Evolutionary conservation across 2,888 invertebrate species (phyloP).

Genomic region (Drosophila recens): DNA sequence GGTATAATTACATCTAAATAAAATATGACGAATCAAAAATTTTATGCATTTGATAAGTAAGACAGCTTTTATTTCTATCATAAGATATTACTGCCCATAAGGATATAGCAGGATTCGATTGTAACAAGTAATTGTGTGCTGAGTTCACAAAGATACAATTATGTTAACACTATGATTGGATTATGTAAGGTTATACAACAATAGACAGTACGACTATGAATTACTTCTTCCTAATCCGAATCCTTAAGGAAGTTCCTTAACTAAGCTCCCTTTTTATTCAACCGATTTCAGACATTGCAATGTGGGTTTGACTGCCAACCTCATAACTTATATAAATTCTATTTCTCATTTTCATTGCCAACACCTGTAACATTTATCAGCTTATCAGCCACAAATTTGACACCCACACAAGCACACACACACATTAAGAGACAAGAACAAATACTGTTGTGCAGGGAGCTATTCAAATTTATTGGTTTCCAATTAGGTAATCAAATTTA

Average conservation of each 20-base stretch:
- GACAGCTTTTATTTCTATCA: no score
- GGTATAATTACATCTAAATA: no score
- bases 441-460: constrained; percentile 46
- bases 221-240: background rate
- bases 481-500: constrained; percentile 78
- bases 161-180: background rate
- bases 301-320: background rate
- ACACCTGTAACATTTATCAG: constrained; percentile 43
- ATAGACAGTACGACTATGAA: background rate
- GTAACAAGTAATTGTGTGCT: no score
- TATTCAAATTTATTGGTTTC: constrained; percentile 75
- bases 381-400: constrained; percentile 36
- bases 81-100: no score
- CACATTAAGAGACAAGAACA: constrained; percentile 27
- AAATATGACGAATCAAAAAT: no score
- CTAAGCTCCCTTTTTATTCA: background rate
- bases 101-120: background rate
- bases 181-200: background rate
- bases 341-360: constrained; percentile 22
- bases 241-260: background rate
- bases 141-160: background rate
- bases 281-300: background rate
- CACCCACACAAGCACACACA: constrained; percentile 26
- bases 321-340: background rate
- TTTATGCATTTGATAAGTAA: no score